Conservation (phyloP, 2,797 vertebrate genomes). For the Corythornis leucogaster region DNA sequence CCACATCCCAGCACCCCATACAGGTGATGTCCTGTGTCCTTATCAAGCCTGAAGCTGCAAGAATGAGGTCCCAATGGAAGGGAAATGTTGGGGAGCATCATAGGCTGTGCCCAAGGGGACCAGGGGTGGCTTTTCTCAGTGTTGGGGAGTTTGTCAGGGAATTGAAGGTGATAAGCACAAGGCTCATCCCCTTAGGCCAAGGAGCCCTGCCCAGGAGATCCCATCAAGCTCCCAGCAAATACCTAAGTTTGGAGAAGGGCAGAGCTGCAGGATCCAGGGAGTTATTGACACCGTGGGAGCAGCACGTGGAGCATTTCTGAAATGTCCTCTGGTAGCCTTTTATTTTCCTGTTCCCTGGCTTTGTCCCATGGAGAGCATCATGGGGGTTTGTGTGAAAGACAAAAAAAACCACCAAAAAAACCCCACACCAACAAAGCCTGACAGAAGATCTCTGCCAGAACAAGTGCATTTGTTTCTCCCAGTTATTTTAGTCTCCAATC, state of each 20-base stretch:
- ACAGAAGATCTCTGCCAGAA: background rate
- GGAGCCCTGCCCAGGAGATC: background rate
- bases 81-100: background rate
- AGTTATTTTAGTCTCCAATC: background rate
- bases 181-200: background rate
- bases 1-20: background rate
- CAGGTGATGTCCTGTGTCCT: background rate
- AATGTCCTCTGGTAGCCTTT: background rate
- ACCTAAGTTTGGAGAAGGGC: background rate
- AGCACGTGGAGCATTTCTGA: background rate
- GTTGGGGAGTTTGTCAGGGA: background rate
- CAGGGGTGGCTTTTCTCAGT: background rate
- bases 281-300: background rate
- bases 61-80: background rate
- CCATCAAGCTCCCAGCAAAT: too few species aligned
- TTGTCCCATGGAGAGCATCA: background rate
- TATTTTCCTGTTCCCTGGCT: background rate
- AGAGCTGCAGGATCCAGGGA: background rate
- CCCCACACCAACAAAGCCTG: too few species aligned
- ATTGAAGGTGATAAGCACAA: background rate
- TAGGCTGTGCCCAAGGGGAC: fast-evolving
- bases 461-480: background rate
- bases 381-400: background rate
- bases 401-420: too few species aligned
- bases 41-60: fast-evolving